A percentile compares a stretch with the other conserved stretches of the same genome.
Conservation (phyloP, 2,113 vertebrate genomes). For the Vulpes lagopus region DNA sequence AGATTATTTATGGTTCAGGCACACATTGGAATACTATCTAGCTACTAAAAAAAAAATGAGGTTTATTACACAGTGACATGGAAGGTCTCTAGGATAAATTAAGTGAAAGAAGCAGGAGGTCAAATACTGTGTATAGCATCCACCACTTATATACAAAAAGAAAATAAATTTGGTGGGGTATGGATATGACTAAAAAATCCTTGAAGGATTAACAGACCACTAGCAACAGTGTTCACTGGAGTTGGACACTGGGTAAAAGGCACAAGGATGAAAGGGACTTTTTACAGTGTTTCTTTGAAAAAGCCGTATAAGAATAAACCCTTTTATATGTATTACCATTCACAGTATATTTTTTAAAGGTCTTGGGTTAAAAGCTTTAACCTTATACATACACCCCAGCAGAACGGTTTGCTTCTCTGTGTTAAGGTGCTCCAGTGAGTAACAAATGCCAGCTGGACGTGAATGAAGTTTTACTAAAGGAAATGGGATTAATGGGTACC, state of each 20-base stretch:
- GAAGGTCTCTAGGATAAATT: not conserved
- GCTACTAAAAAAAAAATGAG: not conserved
- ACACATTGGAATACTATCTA: not conserved
- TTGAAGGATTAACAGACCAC: not conserved
- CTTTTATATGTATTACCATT: not conserved
- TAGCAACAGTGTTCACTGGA: not conserved
- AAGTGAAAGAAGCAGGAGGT: not conserved
- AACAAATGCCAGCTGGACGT: not conserved
- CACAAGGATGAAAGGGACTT: not conserved
- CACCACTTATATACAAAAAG: not conserved
- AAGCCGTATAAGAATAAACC: not conserved
- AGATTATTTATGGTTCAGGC: not conserved
- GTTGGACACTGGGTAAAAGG: not conserved
- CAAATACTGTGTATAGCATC: not conserved
- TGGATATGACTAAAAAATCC: not conserved
- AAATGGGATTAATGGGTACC: not conserved
- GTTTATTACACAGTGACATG: not conserved
- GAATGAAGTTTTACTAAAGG: not conserved
- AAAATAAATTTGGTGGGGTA: not conserved
- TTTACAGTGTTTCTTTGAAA: not conserved
- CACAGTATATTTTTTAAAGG: not conserved
- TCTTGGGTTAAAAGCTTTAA: slow-evolving; percentile 8
- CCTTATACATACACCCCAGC: not conserved
- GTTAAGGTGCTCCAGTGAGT: not conserved
- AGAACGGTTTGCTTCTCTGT: not conserved